phyloP scores from a whole-genome alignment of 2,113 vertebrate genomes.

The Pomatorhinus ruficollis region DNA sequence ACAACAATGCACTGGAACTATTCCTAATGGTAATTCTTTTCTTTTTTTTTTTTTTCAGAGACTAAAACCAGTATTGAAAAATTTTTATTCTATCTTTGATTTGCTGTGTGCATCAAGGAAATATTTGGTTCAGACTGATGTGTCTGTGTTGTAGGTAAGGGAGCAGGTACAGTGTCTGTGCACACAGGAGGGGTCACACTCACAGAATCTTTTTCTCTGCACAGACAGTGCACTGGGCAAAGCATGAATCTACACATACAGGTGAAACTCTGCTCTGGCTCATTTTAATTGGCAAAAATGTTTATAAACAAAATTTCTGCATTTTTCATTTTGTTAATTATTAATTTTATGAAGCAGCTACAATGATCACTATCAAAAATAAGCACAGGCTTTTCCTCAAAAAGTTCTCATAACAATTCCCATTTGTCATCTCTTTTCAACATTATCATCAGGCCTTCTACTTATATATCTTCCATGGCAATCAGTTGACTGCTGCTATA shows the following conservation, averaged over 20 bases:
- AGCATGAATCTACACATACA: background rate
- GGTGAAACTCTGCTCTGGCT: background rate
- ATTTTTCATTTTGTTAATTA: background rate
- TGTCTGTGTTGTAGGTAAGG: background rate
- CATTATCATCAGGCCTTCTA: background rate
- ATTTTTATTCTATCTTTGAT: background rate
- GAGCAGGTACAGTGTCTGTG: background rate
- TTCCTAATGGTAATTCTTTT: background rate
- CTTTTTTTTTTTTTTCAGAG: background rate
- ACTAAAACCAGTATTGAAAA: background rate
- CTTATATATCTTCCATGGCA: background rate
- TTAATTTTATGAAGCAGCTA: background rate
- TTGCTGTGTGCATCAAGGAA: background rate
- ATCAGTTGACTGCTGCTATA: background rate
- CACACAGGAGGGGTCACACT: background rate
- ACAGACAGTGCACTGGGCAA: background rate
- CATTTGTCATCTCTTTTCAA: background rate
- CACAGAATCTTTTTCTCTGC: background rate
- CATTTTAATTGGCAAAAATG: background rate
- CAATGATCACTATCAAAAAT: background rate
- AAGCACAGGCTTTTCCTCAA: background rate
- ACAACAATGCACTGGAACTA: background rate
- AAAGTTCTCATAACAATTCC: background rate
- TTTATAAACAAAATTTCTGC: background rate
- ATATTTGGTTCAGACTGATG: background rate